A percentile compares a stretch with the other conserved stretches of the same genome.
phyloP scores from a whole-genome alignment of 2,888 invertebrate genomes.

The Chromoteleia sp. region DNA sequence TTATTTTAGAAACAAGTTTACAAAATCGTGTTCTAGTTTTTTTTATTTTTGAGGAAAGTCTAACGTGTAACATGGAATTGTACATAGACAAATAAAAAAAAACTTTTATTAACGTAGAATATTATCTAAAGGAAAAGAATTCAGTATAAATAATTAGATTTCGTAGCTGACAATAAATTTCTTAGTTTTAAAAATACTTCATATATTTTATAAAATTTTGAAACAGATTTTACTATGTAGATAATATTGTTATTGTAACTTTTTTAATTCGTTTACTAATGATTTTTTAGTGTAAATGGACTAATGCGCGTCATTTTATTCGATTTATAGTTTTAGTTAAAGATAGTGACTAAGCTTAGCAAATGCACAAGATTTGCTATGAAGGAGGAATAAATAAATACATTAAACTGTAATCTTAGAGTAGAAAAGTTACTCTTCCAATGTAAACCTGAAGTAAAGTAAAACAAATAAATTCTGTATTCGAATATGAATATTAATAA shows the following conservation, averaged over 20 bases:
- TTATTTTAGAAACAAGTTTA: conserved; percentile 32
- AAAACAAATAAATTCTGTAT: conserved; percentile 23
- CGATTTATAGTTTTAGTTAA: conserved; percentile 22
- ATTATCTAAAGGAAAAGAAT: not conserved
- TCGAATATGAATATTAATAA: conserved; percentile 27
- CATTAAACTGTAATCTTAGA: conserved; percentile 19
- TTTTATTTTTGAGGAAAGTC: conserved; percentile 29
- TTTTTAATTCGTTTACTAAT: conserved; percentile 55
- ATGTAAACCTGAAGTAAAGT: conserved; percentile 46
- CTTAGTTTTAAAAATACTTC: conserved; percentile 25
- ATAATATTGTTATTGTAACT: conserved; percentile 48
- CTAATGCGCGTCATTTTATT: conserved; percentile 25
- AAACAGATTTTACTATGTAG: conserved; percentile 22
- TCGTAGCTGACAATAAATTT: conserved; percentile 23
- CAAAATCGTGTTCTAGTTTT: conserved; percentile 22
- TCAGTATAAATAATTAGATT: conserved; percentile 23
- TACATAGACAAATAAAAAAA: conserved; percentile 44
- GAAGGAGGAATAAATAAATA: conserved; percentile 22
- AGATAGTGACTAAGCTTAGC: conserved; percentile 15
- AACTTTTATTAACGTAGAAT: conserved; percentile 46
- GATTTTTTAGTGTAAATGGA: conserved; percentile 25
- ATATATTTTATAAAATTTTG: conserved; percentile 51
- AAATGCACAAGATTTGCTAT: conserved; percentile 14
- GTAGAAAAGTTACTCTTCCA: conserved; percentile 41
- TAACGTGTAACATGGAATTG: conserved; percentile 48